These are phyloP conservation scores for Meriones unguiculatus DNA, from an alignment of 2,113 vertebrate genomes.

Conservation along the genomic window DNA sequence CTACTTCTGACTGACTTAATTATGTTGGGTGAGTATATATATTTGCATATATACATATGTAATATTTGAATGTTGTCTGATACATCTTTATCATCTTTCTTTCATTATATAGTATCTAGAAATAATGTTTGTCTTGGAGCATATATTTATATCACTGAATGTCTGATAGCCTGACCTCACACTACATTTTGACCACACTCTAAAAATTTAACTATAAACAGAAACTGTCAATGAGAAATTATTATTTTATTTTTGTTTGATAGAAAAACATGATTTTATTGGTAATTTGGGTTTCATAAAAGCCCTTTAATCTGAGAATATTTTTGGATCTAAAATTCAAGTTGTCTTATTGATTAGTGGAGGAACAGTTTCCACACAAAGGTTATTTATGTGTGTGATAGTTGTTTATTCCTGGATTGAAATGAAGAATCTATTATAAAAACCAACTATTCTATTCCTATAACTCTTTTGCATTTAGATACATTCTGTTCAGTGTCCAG, in stretches of 20 bases:
- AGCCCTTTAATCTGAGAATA: conserved; percentile 39
- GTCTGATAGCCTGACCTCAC: not conserved
- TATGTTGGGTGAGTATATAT: not conserved
- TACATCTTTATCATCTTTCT: not conserved
- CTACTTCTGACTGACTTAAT: not conserved
- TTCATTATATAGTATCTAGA: not conserved
- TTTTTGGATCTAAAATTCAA: conserved; percentile 49
- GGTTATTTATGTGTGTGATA: conserved; percentile 33
- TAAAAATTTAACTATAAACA: not conserved
- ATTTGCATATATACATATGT: too few species aligned
- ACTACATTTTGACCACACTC: not conserved
- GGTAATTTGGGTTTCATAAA: conserved; percentile 34
- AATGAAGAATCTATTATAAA: conserved; percentile 67
- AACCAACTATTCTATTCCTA: conserved; percentile 56
- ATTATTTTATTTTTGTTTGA: conserved; percentile 41
- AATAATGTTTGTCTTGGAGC: conserved; percentile 15
- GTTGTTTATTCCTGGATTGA: conserved; percentile 65
- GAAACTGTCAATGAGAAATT: not conserved
- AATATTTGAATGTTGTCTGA: not conserved
- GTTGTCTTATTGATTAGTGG: not conserved
- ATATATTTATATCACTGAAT: not conserved
- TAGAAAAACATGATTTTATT: not conserved
- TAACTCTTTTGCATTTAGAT: conserved; percentile 77
- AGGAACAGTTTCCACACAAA: not conserved
- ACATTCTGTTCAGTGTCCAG: conserved; percentile 56